These are phyloP conservation scores for Drosophila histrio DNA, from an alignment of 2,888 invertebrate genomes.

Conservation along the genomic window DNA sequence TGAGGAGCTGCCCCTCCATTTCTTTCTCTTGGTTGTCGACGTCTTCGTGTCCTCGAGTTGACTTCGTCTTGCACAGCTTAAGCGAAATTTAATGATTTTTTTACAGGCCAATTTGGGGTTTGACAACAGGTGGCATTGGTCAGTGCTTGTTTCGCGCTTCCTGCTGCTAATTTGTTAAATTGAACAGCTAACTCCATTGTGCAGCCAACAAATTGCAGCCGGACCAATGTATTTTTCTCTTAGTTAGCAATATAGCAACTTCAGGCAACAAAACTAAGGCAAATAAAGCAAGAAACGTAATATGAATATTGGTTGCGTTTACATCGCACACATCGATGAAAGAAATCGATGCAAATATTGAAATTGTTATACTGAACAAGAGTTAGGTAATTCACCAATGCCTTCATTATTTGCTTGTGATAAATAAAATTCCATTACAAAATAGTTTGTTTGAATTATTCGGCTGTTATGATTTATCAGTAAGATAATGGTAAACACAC, in stretches of 20 bases:
- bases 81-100: constrained; percentile 76
- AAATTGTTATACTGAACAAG: no score
- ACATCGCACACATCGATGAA: no score
- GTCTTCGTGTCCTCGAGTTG: constrained; percentile 22
- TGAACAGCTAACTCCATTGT: constrained; percentile 60
- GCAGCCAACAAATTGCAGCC: constrained; percentile 24
- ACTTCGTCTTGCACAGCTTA: constrained; percentile 57
- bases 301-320: no score
- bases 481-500: no score
- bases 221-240: neutral
- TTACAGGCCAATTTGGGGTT: constrained; percentile 42
- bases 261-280: neutral
- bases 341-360: no score
- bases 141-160: constrained; percentile 29
- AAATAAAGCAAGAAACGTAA: neutral
- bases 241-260: neutral
- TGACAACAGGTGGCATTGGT: constrained; percentile 62
- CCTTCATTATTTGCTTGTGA: no score
- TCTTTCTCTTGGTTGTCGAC: neutral
- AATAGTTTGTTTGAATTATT: no score
- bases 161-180: constrained; percentile 63
- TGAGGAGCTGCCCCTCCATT: neutral
- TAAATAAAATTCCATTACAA: no score
- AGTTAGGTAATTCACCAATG: no score
- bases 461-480: no score